Evolutionary conservation across 2,797 vertebrate genomes (phyloP).

Genomic region (Phalanger gymnotis): DNA sequence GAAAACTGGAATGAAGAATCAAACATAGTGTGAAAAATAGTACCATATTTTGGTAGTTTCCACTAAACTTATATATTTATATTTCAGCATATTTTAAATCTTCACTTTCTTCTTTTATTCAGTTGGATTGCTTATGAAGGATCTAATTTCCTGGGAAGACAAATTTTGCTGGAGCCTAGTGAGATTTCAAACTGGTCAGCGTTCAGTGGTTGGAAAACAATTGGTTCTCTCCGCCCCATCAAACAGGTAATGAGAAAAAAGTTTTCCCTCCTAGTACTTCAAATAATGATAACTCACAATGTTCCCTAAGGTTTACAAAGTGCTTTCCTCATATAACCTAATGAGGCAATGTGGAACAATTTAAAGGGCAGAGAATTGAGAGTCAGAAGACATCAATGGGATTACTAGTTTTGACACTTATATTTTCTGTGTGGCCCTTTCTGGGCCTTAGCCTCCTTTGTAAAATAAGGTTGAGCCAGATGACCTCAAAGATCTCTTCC

Average conservation of each 20-base stretch:
- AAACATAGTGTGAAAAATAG: not conserved
- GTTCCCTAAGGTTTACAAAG: not conserved
- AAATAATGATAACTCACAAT: not conserved
- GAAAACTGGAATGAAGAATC: not conserved
- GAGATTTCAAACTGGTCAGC: conserved; percentile 87
- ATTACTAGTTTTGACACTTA: not conserved
- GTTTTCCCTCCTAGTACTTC: conserved; percentile 15
- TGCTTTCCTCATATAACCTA: not conserved
- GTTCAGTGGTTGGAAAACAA: conserved; percentile 88
- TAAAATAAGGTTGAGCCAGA: not conserved
- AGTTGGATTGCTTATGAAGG: conserved; percentile 92
- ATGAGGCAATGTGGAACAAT: not conserved
- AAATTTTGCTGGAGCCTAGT: conserved; percentile 86
- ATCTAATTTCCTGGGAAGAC: conserved; percentile 88
- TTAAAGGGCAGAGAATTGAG: not conserved
- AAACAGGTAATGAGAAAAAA: conserved; percentile 85
- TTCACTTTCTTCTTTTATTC: not conserved
- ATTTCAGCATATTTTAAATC: not conserved
- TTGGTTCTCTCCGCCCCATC: conserved; percentile 89
- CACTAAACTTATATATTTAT: not conserved
- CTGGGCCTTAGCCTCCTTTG: not conserved
- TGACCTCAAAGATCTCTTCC: not conserved
- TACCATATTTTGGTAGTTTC: not conserved
- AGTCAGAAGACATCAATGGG: not conserved
- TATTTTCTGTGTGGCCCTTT: not conserved